A percentile compares a stretch with the other conserved stretches of the same genome.
phyloP scores from a whole-genome alignment of 2,888 invertebrate species.

The Standfussiana lucernea region DNA sequence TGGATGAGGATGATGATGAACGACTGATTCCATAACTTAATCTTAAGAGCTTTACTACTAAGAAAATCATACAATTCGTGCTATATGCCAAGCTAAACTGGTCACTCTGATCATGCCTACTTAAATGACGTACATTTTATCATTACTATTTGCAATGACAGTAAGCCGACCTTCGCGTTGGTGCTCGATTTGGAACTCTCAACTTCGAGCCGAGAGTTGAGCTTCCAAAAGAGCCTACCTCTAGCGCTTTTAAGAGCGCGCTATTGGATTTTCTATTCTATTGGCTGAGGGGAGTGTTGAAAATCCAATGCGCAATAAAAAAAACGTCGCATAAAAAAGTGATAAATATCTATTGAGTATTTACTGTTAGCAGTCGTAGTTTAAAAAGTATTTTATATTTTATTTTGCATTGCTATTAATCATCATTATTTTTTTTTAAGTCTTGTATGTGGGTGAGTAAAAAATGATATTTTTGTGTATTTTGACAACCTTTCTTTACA shows the following conservation, averaged over 20 bases:
- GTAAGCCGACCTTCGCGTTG: constrained; percentile 9
- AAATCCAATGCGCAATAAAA: background rate
- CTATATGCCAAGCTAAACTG: background rate
- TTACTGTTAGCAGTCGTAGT: background rate
- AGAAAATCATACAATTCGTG: background rate
- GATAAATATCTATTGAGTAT: constrained; percentile 22
- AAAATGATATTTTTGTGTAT: background rate
- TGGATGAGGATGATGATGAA: too few relatives aligned
- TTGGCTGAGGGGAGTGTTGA: too few relatives aligned
- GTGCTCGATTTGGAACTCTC: background rate
- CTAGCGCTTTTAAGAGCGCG: background rate
- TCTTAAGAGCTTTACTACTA: background rate
- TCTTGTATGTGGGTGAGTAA: background rate
- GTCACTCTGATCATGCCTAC: background rate
- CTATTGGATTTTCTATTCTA: background rate
- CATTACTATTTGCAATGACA: background rate
- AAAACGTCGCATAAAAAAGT: background rate
- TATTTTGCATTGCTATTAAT: constrained; percentile 5
- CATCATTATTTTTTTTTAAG: constrained; percentile 19
- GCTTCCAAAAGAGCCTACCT: background rate
- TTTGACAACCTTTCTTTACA: background rate
- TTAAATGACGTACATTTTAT: constrained; percentile 11
- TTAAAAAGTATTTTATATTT: background rate
- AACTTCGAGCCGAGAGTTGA: background rate
- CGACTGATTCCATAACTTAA: too few relatives aligned